Percentiles rank a stretch among this genome's conserved stretches.
phyloP scores from a whole-genome alignment of 2,113 vertebrate genomes.

The Brachyhypopomus occidentalis region DNA sequence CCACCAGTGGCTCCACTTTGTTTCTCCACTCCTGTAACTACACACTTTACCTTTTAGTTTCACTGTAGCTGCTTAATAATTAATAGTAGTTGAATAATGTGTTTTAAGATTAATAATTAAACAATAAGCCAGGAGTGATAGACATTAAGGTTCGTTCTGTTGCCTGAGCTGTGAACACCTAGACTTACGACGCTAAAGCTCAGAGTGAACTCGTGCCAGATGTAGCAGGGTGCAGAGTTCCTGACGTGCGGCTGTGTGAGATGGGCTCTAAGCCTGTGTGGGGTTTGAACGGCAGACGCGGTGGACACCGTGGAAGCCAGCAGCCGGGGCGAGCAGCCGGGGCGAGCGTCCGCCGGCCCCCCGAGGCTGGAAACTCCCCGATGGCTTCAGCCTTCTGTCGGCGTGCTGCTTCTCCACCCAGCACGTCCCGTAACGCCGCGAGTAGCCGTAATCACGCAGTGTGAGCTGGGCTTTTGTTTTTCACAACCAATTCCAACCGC shows the following conservation, averaged over 20 bases:
- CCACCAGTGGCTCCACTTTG: too few relatives aligned
- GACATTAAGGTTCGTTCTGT: neutral
- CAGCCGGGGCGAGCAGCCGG: conserved; percentile 43
- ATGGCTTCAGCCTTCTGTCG: conserved; percentile 36
- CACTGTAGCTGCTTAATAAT: too few relatives aligned
- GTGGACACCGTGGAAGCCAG: conserved; percentile 13
- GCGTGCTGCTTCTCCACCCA: conserved; percentile 17
- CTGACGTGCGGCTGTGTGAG: neutral
- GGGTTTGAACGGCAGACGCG: conserved; percentile 43
- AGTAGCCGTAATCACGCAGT: conserved; percentile 43
- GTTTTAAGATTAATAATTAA: neutral
- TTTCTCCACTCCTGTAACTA: too few relatives aligned
- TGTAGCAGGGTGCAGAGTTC: neutral
- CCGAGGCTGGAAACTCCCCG: conserved; percentile 27
- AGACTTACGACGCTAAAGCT: neutral
- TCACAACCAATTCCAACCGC: conserved; percentile 40
- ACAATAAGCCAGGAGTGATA: neutral
- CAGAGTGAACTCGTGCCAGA: neutral
- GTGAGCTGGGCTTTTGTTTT: conserved; percentile 33
- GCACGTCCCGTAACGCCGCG: conserved; percentile 48
- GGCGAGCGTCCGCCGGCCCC: conserved; percentile 33
- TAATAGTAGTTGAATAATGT: too few relatives aligned
- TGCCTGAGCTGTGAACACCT: neutral
- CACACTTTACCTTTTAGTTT: too few relatives aligned
- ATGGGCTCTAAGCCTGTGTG: neutral